A percentile compares a stretch with the other conserved stretches of the same genome.
phyloP scores from a whole-genome alignment of 2,797 vertebrate species.

The Sitta carolinensis region DNA sequence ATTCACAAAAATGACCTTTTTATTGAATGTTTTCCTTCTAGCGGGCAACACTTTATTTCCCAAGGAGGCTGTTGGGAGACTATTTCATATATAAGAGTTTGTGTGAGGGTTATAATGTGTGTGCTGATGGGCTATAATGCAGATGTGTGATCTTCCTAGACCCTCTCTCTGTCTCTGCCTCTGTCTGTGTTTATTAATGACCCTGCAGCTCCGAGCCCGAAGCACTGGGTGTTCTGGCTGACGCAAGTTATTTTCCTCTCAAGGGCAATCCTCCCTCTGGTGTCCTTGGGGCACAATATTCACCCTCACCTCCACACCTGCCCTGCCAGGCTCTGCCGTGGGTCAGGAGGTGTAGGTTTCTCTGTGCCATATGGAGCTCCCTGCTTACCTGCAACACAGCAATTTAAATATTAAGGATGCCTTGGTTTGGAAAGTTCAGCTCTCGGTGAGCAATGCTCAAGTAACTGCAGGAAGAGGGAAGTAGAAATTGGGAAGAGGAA shows the following conservation, averaged over 20 bases:
- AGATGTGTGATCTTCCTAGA: neutral
- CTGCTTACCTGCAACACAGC: neutral
- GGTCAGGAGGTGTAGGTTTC: neutral
- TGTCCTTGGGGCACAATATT: neutral
- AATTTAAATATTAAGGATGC: neutral
- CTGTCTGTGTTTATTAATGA: neutral
- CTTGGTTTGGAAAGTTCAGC: neutral
- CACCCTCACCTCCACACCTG: neutral
- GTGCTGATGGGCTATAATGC: neutral
- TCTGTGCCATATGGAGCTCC: rapidly evolving
- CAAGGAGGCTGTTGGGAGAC: neutral
- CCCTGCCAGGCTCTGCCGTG: neutral
- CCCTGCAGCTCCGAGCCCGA: neutral
- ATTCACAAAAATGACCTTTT: slow-evolving; percentile 39
- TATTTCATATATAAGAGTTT: neutral
- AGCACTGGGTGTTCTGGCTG: neutral
- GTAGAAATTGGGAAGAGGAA: neutral
- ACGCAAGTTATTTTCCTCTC: neutral
- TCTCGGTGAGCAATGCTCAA: neutral
- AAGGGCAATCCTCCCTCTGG: neutral
- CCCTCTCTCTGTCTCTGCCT: neutral
- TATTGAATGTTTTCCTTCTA: neutral
- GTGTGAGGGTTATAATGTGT: neutral
- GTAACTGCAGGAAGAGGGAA: neutral
- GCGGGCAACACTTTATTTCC: neutral